A percentile compares a stretch with the other conserved stretches of the same genome.
phyloP scores from a whole-genome alignment of 1,140 invertebrate species.

The Hypothenemus hampei region DNA sequence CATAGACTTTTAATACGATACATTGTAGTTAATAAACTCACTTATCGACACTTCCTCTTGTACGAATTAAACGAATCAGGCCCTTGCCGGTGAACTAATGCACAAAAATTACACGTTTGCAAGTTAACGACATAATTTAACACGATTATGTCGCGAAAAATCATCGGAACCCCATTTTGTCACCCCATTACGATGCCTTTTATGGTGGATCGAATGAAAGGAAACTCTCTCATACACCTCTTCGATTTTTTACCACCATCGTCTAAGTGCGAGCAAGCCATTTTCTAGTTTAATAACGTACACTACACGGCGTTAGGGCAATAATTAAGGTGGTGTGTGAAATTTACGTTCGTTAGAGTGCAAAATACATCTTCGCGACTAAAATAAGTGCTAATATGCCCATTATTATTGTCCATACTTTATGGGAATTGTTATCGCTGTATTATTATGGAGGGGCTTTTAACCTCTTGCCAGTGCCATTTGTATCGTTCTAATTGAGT shows the following conservation, averaged over 20 bases:
- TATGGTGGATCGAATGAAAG: conserved; percentile 16
- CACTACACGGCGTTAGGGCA: conserved; percentile 19
- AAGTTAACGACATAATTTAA: conserved; percentile 17
- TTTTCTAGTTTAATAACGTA: conserved; percentile 23
- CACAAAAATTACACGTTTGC: no score
- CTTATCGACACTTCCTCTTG: no score
- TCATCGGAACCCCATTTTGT: conserved; percentile 6
- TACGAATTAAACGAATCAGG: no score
- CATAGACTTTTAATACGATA: no score
- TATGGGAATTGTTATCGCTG: conserved; percentile 23
- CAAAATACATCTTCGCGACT: conserved; percentile 12
- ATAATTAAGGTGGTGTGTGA: conserved; percentile 25
- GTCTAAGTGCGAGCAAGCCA: conserved; percentile 2
- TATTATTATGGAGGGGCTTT: conserved; percentile 19
- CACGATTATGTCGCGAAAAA: conserved; percentile 4
- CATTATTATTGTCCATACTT: conserved; percentile 23
- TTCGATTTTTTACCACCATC: conserved; percentile 7
- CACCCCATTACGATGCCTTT: conserved; percentile 17
- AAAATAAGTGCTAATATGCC: conserved; percentile 23
- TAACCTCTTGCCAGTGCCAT: conserved; percentile 17
- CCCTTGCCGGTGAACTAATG: no score
- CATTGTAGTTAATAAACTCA: no score
- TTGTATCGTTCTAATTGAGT: conserved; percentile 17
- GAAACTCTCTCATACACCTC: conserved; percentile 18
- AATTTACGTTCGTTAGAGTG: conserved; percentile 24